phyloP scores from a whole-genome alignment of 2,797 vertebrate species.

The Rhinatrema bivittatum region DNA sequence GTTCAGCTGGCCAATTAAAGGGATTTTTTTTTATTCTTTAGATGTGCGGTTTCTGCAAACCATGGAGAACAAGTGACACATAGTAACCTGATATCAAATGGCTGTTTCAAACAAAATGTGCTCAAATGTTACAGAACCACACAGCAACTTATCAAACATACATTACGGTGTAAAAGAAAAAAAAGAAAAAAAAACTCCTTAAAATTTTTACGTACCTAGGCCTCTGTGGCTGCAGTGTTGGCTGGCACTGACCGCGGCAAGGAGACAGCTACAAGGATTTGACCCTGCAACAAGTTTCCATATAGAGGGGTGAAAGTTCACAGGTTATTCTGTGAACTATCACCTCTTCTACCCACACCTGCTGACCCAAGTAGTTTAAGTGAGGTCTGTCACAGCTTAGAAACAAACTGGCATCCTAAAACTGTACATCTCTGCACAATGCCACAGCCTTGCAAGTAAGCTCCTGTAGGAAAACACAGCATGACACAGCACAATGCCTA shows the following conservation, averaged over 20 bases:
- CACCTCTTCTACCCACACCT: slow-evolving; percentile 76
- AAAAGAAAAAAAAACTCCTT: slow-evolving; percentile 76
- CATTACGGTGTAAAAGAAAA: too few relatives aligned
- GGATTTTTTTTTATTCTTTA: too few relatives aligned
- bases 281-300: slow-evolving; percentile 93
- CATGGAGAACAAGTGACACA: too few relatives aligned
- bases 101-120: too few relatives aligned
- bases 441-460: slow-evolving; percentile 24
- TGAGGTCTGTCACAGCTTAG: slow-evolving; percentile 57
- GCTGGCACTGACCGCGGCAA: slow-evolving; percentile 86
- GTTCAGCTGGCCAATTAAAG: too few relatives aligned
- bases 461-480: slow-evolving; percentile 15
- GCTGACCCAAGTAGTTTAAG: slow-evolving; percentile 54
- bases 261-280: slow-evolving; percentile 89
- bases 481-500: too few relatives aligned
- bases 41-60: too few relatives aligned
- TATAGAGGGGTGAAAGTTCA: slow-evolving; percentile 93
- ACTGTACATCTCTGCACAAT: slow-evolving; percentile 26
- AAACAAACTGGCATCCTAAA: slow-evolving; percentile 49
- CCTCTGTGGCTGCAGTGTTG: slow-evolving; percentile 80
- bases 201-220: slow-evolving; percentile 87
- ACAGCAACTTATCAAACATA: too few relatives aligned
- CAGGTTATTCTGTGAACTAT: slow-evolving; percentile 87
- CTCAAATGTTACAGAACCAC: too few relatives aligned
- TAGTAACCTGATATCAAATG: too few relatives aligned